These are phyloP conservation scores for Allochrocebus solatus DNA, from an alignment of 2,797 vertebrate species.

Conservation along the genomic window DNA sequence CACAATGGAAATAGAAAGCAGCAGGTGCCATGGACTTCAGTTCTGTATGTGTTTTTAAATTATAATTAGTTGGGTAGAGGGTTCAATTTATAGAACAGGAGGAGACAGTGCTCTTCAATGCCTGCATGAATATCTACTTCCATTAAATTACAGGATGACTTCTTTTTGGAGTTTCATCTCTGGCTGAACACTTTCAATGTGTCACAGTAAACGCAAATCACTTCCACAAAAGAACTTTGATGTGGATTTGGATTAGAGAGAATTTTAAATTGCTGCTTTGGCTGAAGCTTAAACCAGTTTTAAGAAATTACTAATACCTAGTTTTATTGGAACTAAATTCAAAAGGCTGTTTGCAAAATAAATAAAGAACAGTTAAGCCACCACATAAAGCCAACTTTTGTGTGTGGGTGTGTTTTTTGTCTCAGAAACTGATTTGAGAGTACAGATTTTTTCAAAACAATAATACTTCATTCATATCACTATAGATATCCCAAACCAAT, in stretches of 20 bases:
- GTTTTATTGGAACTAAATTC: constrained; percentile 35
- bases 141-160: neutral
- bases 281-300: neutral
- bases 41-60: neutral
- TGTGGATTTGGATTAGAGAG: neutral
- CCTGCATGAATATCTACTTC: neutral
- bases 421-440: neutral
- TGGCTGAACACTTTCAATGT: neutral
- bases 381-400: neutral
- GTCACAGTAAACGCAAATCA: neutral
- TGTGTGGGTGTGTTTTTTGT: neutral
- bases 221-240: neutral
- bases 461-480: neutral
- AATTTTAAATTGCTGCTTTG: constrained; percentile 11
- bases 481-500: neutral
- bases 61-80: neutral
- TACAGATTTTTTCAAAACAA: neutral
- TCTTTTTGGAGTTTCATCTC: neutral
- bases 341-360: neutral
- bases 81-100: neutral
- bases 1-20: neutral
- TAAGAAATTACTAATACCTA: constrained; percentile 8
- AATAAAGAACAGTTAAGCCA: neutral
- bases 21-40: neutral
- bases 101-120: neutral